Base-by-base conservation (phyloP, 2,113 vertebrate genomes). In the Dicerorhinus sumatrensis region DNA sequence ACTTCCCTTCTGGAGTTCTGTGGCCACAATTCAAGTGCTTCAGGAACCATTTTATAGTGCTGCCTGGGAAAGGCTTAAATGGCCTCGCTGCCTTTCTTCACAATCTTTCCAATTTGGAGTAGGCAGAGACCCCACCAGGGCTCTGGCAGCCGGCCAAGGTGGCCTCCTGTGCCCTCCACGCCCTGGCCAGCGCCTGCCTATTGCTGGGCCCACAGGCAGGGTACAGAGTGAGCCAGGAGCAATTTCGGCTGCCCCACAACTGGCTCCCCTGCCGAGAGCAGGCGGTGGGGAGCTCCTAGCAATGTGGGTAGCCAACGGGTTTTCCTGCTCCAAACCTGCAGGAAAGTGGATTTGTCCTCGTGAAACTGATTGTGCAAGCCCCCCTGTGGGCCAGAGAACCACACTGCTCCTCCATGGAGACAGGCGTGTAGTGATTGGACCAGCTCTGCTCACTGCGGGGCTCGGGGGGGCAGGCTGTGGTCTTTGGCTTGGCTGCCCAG, bases 61-160 rank as follows among this genome's bases (percentile, higher is more conserved):
- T 9, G 48, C 36, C 36, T 36, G 21, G 6, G 29, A 42, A 23
- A 54, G 33, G 31, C 51, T 8, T 25, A 16, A 2, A 20, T 27
- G 42, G 60, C 67, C 42, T 23, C 0, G 2, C 33, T 1, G 17
- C n/a, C 56, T 4, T 3, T 6, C 51, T 14, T 36, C 33, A 6
- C 18, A 2, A 3, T 20, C 29, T 21, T 72, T n/a, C 5, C 17
- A 18, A 5, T 5, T 11, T 1, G 33, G 20, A 60, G 25, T 3
- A 7, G 31, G 27, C 8, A 1, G 31, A 42, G 56, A 3, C n/a
- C 42, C 20, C 3, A 1, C 10, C 42, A 7, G 42, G 11, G 12
- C 76, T 16, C 70, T 3, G 23, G 67, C 46, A 17, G 51, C 51
- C 27, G 36, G 82, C 16, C 0, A 2, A 5, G 23, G 86, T 0